These are phyloP conservation scores for Lithosia quadra DNA, from an alignment of 2,888 invertebrate genomes.

Conservation along the genomic window DNA sequence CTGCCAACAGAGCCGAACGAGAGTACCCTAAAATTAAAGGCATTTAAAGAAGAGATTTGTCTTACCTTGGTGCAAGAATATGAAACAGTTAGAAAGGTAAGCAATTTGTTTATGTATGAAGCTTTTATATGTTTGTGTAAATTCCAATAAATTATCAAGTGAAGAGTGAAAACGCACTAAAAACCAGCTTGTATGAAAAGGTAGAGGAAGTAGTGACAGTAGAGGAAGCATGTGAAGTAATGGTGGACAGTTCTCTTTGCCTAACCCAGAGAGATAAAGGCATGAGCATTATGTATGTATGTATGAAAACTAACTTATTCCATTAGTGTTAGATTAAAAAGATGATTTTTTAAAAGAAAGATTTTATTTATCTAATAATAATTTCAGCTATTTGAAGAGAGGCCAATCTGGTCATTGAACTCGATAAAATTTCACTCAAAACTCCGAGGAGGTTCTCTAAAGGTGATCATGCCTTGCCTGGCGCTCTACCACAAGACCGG, in stretches of 20 bases:
- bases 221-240: too few species aligned
- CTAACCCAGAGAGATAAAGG: neutral
- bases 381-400: conserved; percentile 91
- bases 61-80: conserved; percentile 77
- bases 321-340: too few species aligned
- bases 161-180: too few species aligned
- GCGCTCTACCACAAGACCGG: conserved; percentile 96
- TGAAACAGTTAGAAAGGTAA: conserved; percentile 80
- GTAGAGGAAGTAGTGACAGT: too few species aligned
- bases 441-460: conserved; percentile 88
- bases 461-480: conserved; percentile 92
- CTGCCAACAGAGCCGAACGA: conserved; percentile 89
- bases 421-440: conserved; percentile 90
- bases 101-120: neutral
- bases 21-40: conserved; percentile 85
- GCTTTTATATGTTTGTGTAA: neutral
- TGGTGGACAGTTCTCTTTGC: too few species aligned
- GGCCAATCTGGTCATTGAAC: conserved; percentile 96
- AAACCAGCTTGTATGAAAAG: too few species aligned
- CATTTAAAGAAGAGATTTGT: conserved; percentile 72
- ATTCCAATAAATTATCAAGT: too few species aligned
- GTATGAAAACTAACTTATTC: neutral
- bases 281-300: too few species aligned
- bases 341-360: too few species aligned
- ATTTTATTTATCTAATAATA: neutral